phyloP scores from a whole-genome alignment of 1,140 invertebrate species.

The Drosophila trapezifrons region DNA sequence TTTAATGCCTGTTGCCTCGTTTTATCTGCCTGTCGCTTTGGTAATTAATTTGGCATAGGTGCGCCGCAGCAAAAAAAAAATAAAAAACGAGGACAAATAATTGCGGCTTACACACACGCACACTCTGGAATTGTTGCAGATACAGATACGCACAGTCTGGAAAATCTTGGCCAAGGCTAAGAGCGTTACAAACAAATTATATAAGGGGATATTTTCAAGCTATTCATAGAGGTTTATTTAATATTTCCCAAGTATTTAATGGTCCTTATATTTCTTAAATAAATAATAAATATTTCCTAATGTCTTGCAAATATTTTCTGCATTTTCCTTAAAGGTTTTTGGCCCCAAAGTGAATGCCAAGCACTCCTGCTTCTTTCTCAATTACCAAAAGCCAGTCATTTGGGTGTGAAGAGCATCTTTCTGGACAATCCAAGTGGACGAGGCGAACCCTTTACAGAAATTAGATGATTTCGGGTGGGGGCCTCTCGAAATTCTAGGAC shows the following conservation, averaged over 20 bases:
- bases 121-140: neutral
- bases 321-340: neutral
- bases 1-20: conserved; percentile 11
- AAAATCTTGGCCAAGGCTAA: conserved; percentile 13
- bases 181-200: neutral
- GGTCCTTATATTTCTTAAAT: too few species aligned
- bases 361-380: neutral
- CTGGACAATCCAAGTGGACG: neutral
- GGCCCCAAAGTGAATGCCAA: neutral
- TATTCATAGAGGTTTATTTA: neutral
- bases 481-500: conserved; percentile 19
- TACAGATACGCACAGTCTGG: neutral
- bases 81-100: conserved; percentile 38
- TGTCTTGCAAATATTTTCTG: neutral
- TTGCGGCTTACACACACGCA: conserved; percentile 37
- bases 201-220: too few species aligned
- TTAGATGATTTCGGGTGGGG: conserved; percentile 45
- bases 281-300: too few species aligned
- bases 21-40: conserved; percentile 40
- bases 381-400: conserved; percentile 18
- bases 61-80: conserved; percentile 22
- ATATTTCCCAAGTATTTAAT: too few species aligned
- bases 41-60: conserved; percentile 72
- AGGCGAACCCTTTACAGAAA: conserved; percentile 56
- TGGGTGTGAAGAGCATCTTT: conserved; percentile 22